Evolutionary conservation across 2,797 vertebrate genomes (phyloP).

Genomic region (Acestrorhynchus altus): DNA sequence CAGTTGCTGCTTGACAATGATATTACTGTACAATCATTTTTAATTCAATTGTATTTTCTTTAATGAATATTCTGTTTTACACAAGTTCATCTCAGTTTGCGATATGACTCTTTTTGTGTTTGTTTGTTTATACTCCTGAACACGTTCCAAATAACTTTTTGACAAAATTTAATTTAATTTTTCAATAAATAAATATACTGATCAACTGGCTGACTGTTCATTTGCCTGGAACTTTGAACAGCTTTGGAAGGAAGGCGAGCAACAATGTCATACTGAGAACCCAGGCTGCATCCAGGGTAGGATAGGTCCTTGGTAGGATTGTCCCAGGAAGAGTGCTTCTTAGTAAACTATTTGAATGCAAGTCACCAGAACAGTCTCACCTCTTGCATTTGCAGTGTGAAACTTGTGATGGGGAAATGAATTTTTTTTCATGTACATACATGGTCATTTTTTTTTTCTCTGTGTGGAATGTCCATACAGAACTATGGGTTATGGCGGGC

Average conservation of each 20-base stretch:
- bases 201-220: slow-evolving; percentile 19
- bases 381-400: too few relatives aligned
- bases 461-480: too few relatives aligned
- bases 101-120: slow-evolving; percentile 57
- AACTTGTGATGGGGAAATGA: too few relatives aligned
- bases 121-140: slow-evolving; percentile 58
- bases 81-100: slow-evolving; percentile 65
- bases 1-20: slow-evolving; percentile 60
- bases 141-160: slow-evolving; percentile 57
- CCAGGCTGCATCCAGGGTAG: too few relatives aligned
- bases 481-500: too few relatives aligned
- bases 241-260: neutral
- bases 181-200: slow-evolving; percentile 70
- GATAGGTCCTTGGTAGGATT: too few relatives aligned
- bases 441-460: too few relatives aligned
- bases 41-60: slow-evolving; percentile 53
- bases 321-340: too few relatives aligned
- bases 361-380: too few relatives aligned
- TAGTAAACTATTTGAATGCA: too few relatives aligned
- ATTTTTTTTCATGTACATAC: too few relatives aligned
- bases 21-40: slow-evolving; percentile 60
- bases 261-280: neutral
- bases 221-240: slow-evolving; percentile 13
- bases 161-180: slow-evolving; percentile 68
- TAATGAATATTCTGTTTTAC: slow-evolving; percentile 49